Evolutionary conservation across 2,113 vertebrate species (phyloP), one percentile per base, ranked within the genome.

Genomic region (Chaenogobius annularis): DNA sequence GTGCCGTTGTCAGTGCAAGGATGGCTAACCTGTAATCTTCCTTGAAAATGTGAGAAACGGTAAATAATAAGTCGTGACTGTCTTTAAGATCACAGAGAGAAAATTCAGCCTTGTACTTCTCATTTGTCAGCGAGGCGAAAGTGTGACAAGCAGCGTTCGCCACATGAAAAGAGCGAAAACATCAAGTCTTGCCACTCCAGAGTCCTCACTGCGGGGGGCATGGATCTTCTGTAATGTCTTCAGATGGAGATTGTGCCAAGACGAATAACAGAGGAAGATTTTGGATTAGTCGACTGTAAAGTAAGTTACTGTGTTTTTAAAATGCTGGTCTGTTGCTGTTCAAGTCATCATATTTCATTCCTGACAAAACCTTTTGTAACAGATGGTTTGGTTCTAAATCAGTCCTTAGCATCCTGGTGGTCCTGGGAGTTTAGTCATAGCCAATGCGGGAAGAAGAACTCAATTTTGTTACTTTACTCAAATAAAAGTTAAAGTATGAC

Each of bases 221-320:
- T 77, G 77, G 73, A 83, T 83, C 78, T 77, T 63, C 55, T 64
- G 64, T 86, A 73, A 89, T 84, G 75, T 86, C 78, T 87, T 86
- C 80, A 37, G 76, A 80, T 75, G 78, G 63, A 19, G 22, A 50
- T 20, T 58, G 58, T 72, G 78, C 61, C 73, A 78, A 48, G 58
- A 70, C 74, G 66, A 68, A 76, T 83, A 82, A 48, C 72, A 50
- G 59, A 67, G 15, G 69, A 85, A 44, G 69, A 77, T 54, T 19
- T 37, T 52, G 55, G 7, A 56, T 56, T 52, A 22, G 5, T 56
- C 10, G 1, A 1, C 54, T 23, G 20, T 10, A 56, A 22, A 13
- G 11, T 56, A 26, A 56, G 55, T 56, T 12, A 56, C 7, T n/a
- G 55, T 14, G 55, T 3, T 56, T 26, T 13, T 56, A 12, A 56